Evolutionary conservation across 2,888 invertebrate species (phyloP), one percentile per base, ranked within the genome.

Genomic region (Elegia similella): DNA sequence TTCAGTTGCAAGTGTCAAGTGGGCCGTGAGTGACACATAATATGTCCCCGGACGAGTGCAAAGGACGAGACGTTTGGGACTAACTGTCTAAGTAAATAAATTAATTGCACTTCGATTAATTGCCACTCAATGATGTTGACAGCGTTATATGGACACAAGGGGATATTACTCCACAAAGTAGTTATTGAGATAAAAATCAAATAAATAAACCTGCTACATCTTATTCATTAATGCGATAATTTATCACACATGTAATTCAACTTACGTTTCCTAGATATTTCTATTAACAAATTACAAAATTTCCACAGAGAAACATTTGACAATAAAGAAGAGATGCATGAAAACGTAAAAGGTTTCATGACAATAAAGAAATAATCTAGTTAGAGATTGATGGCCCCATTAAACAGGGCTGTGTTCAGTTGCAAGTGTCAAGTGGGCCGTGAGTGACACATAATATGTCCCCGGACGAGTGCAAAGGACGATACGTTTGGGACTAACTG

Each of bases 1-100:
- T 52, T 50, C 50, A 6, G 50, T 34, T 53, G 53, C 53, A 43
- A 42, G 53, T 53, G 53, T 53, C 53, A 53, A 53, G 42, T 43
- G 10, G 6, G 42, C 42, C 43, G 34, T 34, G 50, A 43, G 29
- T 53, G 53, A 53, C 43, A 30, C 30, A 53, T n/a, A n/a, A n/a
- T n/a, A n/a, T 53, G 53, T 3, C 13, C 15, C 53, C 42, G 30
- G 53, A 53, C 23, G 7, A 7, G 42, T 52, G 38, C 52, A 42
- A 52, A 23, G 43, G 43, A 53, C 42, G 30, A 23, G 42, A 43
- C 53, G 7, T 13, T n/a, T 7, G 53, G 43, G 53, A 23, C 53
- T 7, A 3, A 15, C 42, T 30, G 42, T 42, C 42, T 23, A n/a
- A 34, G 34, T 7, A 16, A 52, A 38, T 52, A 7, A 52, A 38